phyloP scores from a whole-genome alignment of 2,888 invertebrate species.

The Saturnia japonica region DNA sequence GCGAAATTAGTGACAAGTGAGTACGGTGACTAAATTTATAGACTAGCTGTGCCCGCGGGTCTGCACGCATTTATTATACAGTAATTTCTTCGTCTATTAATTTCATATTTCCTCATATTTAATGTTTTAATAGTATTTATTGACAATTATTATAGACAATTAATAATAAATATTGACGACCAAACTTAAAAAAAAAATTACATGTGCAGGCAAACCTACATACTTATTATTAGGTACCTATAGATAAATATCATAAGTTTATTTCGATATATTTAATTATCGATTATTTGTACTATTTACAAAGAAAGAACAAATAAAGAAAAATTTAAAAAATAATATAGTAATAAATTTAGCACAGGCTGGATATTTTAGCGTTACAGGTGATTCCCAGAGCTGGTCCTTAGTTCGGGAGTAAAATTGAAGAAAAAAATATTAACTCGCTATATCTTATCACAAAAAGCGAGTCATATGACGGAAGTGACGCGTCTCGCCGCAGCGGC shows the following conservation, averaged over 20 bases:
- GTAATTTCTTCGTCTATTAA: too few relatives aligned
- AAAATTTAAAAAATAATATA: not conserved
- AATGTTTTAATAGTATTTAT: too few relatives aligned
- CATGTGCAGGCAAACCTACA: too few relatives aligned
- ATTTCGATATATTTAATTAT: too few relatives aligned
- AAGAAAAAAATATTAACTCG: slow-evolving; percentile 24
- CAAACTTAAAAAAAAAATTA: too few relatives aligned
- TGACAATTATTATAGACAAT: too few relatives aligned
- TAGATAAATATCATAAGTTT: not conserved
- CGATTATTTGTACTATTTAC: not conserved
- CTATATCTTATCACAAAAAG: slow-evolving; percentile 29
- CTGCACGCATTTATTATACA: too few relatives aligned
- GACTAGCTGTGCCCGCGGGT: too few relatives aligned
- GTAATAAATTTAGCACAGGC: not conserved
- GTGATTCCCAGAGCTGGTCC: not conserved
- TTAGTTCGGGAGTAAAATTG: not conserved
- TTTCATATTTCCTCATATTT: too few relatives aligned
- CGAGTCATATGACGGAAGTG: slow-evolving; percentile 55
- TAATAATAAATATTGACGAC: too few relatives aligned
- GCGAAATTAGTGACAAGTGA: slow-evolving; percentile 19
- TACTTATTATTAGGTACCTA: too few relatives aligned
- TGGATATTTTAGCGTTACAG: not conserved
- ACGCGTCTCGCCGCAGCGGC: slow-evolving; percentile 77
- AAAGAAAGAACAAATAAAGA: not conserved
- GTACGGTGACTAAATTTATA: slow-evolving; percentile 11